These are phyloP conservation scores for Dexiosoma caninum DNA, from an alignment of 2,888 invertebrate genomes.

Conservation along the genomic window DNA sequence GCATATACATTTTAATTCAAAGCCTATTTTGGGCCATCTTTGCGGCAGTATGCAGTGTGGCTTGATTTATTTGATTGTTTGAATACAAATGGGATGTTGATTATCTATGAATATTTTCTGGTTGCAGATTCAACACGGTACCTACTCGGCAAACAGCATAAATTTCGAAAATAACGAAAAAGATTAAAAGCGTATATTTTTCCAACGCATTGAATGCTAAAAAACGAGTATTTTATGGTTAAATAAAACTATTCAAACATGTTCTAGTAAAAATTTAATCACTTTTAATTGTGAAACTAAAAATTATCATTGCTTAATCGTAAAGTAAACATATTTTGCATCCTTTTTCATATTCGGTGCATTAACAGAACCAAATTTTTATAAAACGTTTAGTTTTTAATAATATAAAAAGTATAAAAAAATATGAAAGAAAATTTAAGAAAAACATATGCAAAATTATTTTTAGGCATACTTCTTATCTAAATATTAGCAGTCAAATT, in stretches of 20 bases:
- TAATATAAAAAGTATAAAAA: slow-evolving; percentile 2
- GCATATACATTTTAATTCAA: no score
- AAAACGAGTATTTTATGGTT: no score
- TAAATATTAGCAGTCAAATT: slow-evolving; percentile 35
- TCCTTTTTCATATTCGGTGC: slow-evolving; percentile 16
- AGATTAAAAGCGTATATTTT: no score
- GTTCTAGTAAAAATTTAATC: slow-evolving; percentile 1
- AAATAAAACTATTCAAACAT: not conserved
- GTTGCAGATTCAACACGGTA: no score
- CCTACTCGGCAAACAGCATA: no score
- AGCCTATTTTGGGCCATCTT: no score
- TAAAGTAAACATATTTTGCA: slow-evolving; percentile 9
- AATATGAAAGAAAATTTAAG: slow-evolving; percentile 12
- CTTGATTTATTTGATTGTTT: no score
- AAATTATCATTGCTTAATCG: slow-evolving; percentile 21
- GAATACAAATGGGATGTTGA: no score
- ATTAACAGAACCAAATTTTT: slow-evolving; percentile 38
- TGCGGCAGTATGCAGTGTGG: no score
- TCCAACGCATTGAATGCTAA: no score
- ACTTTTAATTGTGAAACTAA: slow-evolving; percentile 38
- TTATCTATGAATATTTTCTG: no score
- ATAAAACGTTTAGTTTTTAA: slow-evolving; percentile 3
- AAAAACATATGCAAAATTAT: slow-evolving; percentile 21
- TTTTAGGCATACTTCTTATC: slow-evolving; percentile 14
- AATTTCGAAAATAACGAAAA: not conserved